These are phyloP conservation scores for Cheilosia vernalis DNA, from an alignment of 2,888 invertebrate genomes.

Conservation along the genomic window DNA sequence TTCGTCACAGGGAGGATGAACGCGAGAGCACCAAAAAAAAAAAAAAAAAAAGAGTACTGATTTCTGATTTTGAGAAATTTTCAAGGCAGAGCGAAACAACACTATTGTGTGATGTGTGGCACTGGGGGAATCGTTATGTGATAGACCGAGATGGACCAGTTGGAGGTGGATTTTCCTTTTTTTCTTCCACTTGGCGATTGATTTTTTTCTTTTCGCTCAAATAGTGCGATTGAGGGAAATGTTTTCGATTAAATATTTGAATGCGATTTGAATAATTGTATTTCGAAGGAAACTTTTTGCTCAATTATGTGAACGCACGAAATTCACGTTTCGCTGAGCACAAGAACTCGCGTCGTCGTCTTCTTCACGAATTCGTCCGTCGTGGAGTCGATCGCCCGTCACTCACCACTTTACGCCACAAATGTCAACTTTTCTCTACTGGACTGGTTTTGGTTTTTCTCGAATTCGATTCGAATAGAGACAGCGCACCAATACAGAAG, in stretches of 20 bases:
- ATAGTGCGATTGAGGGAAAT: conserved; percentile 37
- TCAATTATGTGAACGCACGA: conserved; percentile 29
- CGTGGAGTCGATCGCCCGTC: conserved; percentile 71
- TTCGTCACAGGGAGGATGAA: conserved; percentile 50
- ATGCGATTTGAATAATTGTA: neutral
- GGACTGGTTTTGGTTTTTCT: conserved; percentile 42
- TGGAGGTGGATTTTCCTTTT: conserved; percentile 58
- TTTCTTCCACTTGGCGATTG: conserved; percentile 67
- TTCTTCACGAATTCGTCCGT: conserved; percentile 63
- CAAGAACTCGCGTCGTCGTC: conserved; percentile 47
- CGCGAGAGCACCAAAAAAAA: neutral
- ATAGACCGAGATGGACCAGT: conserved; percentile 64
- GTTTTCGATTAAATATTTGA: conserved; percentile 25
- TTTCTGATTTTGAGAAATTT: conserved; percentile 63
- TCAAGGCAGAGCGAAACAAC: conserved; percentile 59
- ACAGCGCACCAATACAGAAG: neutral
- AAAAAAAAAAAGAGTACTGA: conserved; percentile 36
- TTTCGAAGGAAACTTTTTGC: conserved; percentile 19
- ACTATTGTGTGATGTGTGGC: conserved; percentile 31
- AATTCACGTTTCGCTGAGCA: conserved; percentile 41
- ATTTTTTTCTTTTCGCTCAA: conserved; percentile 61
- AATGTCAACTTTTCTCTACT: conserved; percentile 71
- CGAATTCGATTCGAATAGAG: neutral
- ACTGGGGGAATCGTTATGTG: conserved; percentile 33
- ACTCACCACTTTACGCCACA: conserved; percentile 71